phyloP scores from a whole-genome alignment of 2,797 vertebrate species.

The Gallinago solitaria region DNA sequence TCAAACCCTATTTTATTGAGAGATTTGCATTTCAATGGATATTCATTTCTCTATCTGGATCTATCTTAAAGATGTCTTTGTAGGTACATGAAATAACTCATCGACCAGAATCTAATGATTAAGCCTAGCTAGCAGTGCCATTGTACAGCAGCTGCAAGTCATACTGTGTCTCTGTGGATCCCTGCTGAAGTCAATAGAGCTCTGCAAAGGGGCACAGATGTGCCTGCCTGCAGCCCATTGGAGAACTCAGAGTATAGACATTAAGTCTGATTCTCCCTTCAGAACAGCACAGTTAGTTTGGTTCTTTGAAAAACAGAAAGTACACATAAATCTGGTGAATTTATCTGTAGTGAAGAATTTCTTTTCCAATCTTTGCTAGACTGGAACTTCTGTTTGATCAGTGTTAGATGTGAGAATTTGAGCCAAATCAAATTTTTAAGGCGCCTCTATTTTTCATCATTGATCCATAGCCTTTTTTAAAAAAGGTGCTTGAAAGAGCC shows the following conservation, averaged over 20 bases:
- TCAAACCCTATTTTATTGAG: conserved; percentile 39
- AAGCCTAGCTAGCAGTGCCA: background rate
- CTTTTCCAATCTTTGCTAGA: background rate
- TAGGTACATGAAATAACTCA: conserved; percentile 38
- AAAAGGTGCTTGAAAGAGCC: background rate
- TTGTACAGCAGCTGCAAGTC: conserved; percentile 3
- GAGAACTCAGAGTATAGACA: background rate
- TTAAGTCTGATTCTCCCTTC: conserved; percentile 19
- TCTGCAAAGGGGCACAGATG: conserved; percentile 37
- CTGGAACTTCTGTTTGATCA: background rate
- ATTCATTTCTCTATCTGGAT: conserved; percentile 43
- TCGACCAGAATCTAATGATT: conserved; percentile 34
- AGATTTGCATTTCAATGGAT: conserved; percentile 63
- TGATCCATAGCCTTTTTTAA: background rate
- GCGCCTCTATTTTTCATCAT: background rate
- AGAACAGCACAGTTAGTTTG: background rate
- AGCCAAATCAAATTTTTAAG: background rate
- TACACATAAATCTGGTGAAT: background rate
- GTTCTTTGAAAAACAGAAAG: background rate
- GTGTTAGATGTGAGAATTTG: background rate
- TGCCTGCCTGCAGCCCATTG: background rate
- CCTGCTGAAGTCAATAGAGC: conserved; percentile 40
- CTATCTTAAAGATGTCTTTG: conserved; percentile 47
- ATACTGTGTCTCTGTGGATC: background rate
- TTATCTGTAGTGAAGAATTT: background rate